Conservation (phyloP, 1,140 invertebrate genomes). For the Aporrectodea caliginosa region DNA sequence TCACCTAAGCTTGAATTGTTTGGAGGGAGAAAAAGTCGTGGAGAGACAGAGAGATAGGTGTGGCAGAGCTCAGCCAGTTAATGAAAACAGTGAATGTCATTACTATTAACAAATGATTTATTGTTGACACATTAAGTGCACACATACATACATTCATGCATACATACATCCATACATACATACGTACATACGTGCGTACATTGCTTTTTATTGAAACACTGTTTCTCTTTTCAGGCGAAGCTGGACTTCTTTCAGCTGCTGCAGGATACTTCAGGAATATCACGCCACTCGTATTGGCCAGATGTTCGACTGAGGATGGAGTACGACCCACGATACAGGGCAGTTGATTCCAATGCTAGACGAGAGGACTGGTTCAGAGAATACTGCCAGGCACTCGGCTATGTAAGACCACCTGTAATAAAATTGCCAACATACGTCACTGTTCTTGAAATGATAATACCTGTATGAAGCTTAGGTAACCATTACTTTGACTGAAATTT, state of each 20-base stretch:
- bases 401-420: not conserved
- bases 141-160: not conserved
- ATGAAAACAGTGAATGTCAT: no score
- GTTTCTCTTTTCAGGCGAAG: constrained; percentile 70
- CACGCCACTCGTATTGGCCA: constrained; percentile 85
- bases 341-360: constrained; percentile 76
- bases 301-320: constrained; percentile 92
- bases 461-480: no score
- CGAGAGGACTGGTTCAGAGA: constrained; percentile 94
- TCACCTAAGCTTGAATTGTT: no score
- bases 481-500: no score
- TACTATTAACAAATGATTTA: not conserved
- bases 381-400: constrained; percentile 61
- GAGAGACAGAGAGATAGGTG: no score
- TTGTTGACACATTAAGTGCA: not conserved
- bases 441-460: no score
- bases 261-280: constrained; percentile 67
- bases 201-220: no score
- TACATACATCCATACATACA: no score
- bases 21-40: no score
- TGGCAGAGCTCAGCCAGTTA: no score
- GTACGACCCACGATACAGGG: constrained; percentile 81
- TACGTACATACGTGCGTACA: not conserved
- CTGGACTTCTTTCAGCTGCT: constrained; percentile 86
- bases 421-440: no score